phyloP scores from a whole-genome alignment of 2,797 vertebrate species.

The Chelonia mydas region DNA sequence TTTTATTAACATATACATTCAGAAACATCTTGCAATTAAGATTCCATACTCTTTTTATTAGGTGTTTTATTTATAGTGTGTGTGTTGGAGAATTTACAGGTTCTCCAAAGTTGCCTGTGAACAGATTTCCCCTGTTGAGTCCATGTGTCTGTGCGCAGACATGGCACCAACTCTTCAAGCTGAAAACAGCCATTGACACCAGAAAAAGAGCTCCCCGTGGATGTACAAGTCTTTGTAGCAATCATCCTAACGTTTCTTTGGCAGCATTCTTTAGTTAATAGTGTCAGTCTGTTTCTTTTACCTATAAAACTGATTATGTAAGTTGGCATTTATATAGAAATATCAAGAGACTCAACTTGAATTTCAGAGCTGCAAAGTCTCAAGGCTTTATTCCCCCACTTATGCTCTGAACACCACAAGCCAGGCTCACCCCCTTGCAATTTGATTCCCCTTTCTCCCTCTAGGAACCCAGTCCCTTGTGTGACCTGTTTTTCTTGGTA shows the following conservation, averaged over 20 bases:
- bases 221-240: not conserved
- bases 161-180: accelerated
- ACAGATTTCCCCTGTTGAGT: not conserved
- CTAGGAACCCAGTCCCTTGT: not conserved
- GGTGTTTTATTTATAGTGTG: not conserved
- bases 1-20: not conserved
- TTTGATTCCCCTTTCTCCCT: not conserved
- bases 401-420: not conserved
- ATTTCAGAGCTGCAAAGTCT: not conserved
- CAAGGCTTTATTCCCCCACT: accelerated
- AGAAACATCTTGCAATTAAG: not conserved
- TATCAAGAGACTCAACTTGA: not conserved
- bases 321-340: accelerated
- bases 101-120: not conserved
- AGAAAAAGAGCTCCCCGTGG: not conserved
- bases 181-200: not conserved
- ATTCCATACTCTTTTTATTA: not conserved
- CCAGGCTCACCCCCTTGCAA: not conserved
- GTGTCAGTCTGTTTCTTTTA: not conserved
- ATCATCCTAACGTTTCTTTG: not conserved
- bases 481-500: constrained; percentile 7
- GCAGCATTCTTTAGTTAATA: accelerated
- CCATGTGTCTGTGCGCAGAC: not conserved
- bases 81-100: too few species aligned
- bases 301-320: accelerated